These are phyloP conservation scores for Callinectes sapidus DNA, from an alignment of 2,888 invertebrate genomes.

Conservation along the genomic window DNA sequence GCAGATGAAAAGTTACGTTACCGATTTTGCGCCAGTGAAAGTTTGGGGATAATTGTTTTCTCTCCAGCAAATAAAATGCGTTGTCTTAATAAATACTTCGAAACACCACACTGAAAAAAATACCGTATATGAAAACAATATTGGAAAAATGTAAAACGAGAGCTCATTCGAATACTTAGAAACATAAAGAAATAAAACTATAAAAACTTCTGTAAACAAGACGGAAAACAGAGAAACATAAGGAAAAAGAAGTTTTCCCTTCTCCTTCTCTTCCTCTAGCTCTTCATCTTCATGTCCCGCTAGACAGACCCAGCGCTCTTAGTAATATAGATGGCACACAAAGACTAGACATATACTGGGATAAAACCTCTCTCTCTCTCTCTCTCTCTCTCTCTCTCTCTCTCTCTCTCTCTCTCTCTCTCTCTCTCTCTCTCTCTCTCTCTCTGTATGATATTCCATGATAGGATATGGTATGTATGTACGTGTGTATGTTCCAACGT, in stretches of 20 bases:
- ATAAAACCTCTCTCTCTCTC: neutral
- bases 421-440: slow-evolving; percentile 1
- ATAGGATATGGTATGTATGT: too few species aligned
- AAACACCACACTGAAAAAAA: neutral
- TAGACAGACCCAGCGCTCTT: too few species aligned
- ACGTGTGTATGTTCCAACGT: too few species aligned
- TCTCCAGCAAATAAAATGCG: neutral
- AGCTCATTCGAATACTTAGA: neutral
- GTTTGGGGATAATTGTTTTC: neutral
- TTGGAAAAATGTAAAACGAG: neutral
- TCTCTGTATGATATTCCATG: neutral
- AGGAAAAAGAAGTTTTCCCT: neutral
- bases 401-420: slow-evolving; percentile 1
- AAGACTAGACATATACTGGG: neutral
- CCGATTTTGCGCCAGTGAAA: neutral
- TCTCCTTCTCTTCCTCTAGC: neutral
- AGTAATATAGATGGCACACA: too few species aligned
- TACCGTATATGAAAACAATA: too few species aligned
- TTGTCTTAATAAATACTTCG: neutral
- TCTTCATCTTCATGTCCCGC: neutral
- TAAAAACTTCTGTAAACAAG: neutral
- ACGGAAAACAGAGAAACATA: neutral
- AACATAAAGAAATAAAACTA: neutral
- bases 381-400: slow-evolving; percentile 1
- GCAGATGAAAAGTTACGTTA: neutral